Conservation (phyloP, 2,797 vertebrate genomes). For the Psittacula echo region DNA sequence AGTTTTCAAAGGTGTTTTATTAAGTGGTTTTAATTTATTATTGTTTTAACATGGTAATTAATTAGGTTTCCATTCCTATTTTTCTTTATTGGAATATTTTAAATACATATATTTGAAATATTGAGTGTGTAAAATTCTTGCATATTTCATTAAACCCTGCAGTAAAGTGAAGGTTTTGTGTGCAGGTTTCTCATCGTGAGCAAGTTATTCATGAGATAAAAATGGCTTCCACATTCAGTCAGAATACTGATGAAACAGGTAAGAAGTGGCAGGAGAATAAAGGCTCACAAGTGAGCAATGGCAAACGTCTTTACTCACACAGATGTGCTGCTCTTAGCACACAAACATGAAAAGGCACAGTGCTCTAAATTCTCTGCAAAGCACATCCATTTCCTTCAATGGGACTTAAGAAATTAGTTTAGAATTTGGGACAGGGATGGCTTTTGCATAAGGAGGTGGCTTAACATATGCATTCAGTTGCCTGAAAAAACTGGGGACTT, state of each 20-base stretch:
- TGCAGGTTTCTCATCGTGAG: constrained; percentile 71
- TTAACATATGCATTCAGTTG: neutral
- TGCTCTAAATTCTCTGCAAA: neutral
- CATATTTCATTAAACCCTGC: neutral
- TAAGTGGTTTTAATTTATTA: neutral
- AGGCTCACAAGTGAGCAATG: neutral
- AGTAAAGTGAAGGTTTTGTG: constrained; percentile 60
- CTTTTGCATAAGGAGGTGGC: neutral
- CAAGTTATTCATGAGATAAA: constrained; percentile 68
- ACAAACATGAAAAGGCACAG: neutral
- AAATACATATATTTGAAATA: neutral
- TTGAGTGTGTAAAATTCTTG: neutral
- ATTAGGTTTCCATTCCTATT: neutral
- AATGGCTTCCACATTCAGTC: constrained; percentile 61
- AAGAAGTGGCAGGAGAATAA: constrained; percentile 33
- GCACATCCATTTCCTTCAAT: neutral
- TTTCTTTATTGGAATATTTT: neutral
- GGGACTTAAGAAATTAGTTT: neutral
- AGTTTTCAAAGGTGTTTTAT: neutral
- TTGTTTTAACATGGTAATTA: neutral
- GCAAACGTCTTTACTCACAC: neutral
- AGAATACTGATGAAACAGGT: constrained; percentile 76
- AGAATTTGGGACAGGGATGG: neutral
- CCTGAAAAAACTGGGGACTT: neutral
- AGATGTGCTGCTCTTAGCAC: neutral